A percentile compares a stretch with the other conserved stretches of the same genome.
Conservation (phyloP, 2,113 vertebrate genomes). For the Vireo altiloquus region DNA sequence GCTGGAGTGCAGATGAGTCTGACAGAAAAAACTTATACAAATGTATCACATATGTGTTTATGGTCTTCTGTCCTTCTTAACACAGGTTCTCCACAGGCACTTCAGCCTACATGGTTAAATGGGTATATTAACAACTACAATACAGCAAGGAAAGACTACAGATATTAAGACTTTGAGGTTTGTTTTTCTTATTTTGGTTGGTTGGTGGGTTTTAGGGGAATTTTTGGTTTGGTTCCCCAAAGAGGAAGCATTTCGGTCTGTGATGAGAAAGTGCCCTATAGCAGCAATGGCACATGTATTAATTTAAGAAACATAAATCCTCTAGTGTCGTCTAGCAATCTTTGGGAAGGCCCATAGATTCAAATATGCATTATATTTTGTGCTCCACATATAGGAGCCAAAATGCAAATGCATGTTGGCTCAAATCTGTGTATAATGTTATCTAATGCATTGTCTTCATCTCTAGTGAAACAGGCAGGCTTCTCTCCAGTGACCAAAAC, state of each 20-base stretch:
- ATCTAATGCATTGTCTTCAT: background rate
- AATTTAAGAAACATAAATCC: background rate
- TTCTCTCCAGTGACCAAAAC: background rate
- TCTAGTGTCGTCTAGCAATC: background rate
- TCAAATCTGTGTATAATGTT: background rate
- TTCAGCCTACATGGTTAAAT: background rate
- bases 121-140: background rate
- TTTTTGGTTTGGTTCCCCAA: background rate
- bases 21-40: background rate
- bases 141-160: background rate
- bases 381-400: background rate
- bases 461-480: background rate
- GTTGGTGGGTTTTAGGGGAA: background rate
- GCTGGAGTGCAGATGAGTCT: constrained; percentile 11
- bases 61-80: constrained; percentile 9
- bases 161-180: background rate
- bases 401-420: background rate
- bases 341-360: background rate
- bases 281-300: background rate
- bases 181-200: background rate
- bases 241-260: background rate
- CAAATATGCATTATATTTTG: background rate
- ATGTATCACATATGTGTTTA: constrained; percentile 5
- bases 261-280: background rate
- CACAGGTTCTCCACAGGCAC: background rate